Conservation (phyloP, 2,113 vertebrate genomes). For the Ammodytes marinus region DNA sequence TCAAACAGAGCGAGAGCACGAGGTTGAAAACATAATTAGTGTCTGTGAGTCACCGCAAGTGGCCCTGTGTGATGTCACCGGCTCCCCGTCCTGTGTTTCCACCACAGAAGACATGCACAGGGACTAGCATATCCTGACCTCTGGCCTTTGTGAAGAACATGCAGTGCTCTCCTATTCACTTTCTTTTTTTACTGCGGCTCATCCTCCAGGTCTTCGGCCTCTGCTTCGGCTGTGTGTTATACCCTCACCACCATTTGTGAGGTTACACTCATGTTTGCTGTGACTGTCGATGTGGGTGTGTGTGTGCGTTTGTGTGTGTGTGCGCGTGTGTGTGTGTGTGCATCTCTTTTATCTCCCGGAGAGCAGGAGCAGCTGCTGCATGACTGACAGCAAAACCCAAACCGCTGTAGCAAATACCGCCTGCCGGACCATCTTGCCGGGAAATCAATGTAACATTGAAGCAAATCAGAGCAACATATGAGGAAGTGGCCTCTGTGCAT, state of each 20-base stretch:
- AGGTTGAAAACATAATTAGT: conserved; percentile 76
- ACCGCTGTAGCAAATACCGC: conserved; percentile 35
- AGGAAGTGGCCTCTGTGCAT: conserved; percentile 34
- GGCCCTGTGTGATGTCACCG: conserved; percentile 69
- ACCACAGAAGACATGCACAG: conserved; percentile 50
- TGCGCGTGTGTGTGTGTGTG: background rate
- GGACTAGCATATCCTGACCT: conserved; percentile 62
- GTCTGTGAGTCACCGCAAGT: conserved; percentile 59
- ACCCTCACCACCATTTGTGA: conserved; percentile 64
- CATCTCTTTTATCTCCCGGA: conserved; percentile 48
- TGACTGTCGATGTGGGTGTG: conserved; percentile 43
- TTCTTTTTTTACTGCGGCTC: conserved; percentile 56
- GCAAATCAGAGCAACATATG: conserved; percentile 55
- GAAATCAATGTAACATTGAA: conserved; percentile 62
- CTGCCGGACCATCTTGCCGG: conserved; percentile 55
- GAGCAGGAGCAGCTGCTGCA: conserved; percentile 55
- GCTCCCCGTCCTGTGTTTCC: conserved; percentile 50
- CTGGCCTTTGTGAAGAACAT: conserved; percentile 64
- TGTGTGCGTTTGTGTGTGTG: background rate
- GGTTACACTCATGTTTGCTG: conserved; percentile 62
- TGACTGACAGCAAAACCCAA: conserved; percentile 54
- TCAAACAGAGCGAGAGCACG: conserved; percentile 66
- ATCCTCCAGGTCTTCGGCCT: conserved; percentile 45
- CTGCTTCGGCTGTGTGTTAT: conserved; percentile 43
- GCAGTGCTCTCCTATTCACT: conserved; percentile 40